Base-by-base conservation (phyloP, 2,888 invertebrate genomes). In the Ochropacha duplaris region DNA sequence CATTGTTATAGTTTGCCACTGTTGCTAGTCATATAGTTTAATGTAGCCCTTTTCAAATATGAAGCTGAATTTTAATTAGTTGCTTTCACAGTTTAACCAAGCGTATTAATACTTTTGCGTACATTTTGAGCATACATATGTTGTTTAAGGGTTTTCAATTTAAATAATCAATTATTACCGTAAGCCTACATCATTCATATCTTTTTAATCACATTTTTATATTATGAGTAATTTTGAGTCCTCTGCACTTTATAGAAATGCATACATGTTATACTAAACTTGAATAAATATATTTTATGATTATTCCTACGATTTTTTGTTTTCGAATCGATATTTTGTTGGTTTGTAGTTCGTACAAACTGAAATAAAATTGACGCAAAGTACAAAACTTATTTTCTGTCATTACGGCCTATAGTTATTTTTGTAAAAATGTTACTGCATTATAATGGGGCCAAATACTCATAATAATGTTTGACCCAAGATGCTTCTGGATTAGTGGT, bases 21-120 rank as follows among this genome's bases (percentile, higher is more conserved):
- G 74, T 72, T 76, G 77, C 79, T 81, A 81, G 79, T 81, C 80
- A 78, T 70, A 52, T 58, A 52, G 56, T 55, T 54, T 55, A 49
- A 52, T 22, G 52, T 52, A 14, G 6, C 12, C 26, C 9, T 52
- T 19, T 34, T 19, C 19, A 11, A 22, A 19, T 31, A 2, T 16
- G 4, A 3, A 44, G 19, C 8, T 19, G 16, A 19, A 19, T 44
- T 31, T 12, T 31, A 31, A 12, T 31, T 31, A 12, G 6, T n/a
- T 19, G 44, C 44, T 19, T 44, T 44, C 6, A 44, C 19, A 9
- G n/a, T n/a, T n/a, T 44, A 36, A 0, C 0, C 4, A 34, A 6
- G 4, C 1, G 31, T 44, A 14, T 44, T 44, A 9, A 44, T n/a
- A 44, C 19, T 44, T 9, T 9, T 9, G 16, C 16, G 14, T 34